phyloP scores from a whole-genome alignment of 2,113 vertebrate species.

The Pardalotus punctatus region DNA sequence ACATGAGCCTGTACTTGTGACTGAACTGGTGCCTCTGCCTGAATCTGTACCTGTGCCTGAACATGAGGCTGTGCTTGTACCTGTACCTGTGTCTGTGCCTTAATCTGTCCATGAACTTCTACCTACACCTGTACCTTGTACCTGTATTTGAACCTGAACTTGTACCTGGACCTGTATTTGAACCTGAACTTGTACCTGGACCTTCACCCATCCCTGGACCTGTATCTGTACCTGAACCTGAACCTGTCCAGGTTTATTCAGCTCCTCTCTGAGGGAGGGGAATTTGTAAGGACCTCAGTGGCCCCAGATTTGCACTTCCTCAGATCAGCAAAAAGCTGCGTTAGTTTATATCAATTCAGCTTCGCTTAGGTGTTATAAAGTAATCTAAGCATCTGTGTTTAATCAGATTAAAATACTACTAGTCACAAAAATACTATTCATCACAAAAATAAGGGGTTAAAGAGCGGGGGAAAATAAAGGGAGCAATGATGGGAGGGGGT shows the following conservation, averaged over 20 bases:
- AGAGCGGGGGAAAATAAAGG: neutral
- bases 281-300: accelerated
- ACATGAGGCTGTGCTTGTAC: too few species aligned
- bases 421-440: neutral
- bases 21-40: neutral
- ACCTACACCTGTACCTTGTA: accelerated
- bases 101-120: accelerated
- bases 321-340: accelerated
- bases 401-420: neutral
- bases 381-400: too few species aligned
- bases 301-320: accelerated
- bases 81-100: neutral
- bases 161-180: too few species aligned
- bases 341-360: accelerated
- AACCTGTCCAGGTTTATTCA: accelerated
- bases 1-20: neutral
- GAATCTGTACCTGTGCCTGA: neutral
- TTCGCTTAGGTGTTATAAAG: neutral
- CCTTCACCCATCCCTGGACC: accelerated
- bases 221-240: neutral
- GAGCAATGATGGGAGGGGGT: neutral
- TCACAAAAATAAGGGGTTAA: neutral
- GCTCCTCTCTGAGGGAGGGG: neutral
- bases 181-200: too few species aligned
- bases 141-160: too few species aligned